Evolutionary conservation across 2,797 vertebrate genomes (phyloP), one percentile per base, ranked within the genome.

Genomic region (Hyperoplus lanceolatus): DNA sequence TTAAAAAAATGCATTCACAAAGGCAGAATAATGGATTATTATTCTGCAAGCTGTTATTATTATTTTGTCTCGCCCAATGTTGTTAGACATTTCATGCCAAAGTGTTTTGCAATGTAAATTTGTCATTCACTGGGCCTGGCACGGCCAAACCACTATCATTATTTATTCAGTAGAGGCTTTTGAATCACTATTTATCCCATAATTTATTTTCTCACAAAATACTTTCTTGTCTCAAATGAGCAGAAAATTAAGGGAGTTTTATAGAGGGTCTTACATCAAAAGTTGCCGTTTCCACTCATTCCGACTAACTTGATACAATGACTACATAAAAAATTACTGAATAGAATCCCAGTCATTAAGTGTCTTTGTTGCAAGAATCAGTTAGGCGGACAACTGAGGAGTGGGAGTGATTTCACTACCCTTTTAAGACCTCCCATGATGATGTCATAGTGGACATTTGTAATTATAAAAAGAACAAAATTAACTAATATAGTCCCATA

Each of bases 141-240:
- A 60, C 79, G 59, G 66, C 73, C 72, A 77, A 77, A 86, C n/a
- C 51, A 56, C 21, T 54, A 43, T n/a, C 46, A 78, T 85, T 66
- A 83, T 82, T 74, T 80, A 83, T 81, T 84, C 80, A 56, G 48
- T 1, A n/a, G 57, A 61, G 3, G 62, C 38, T 68, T 85, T 71
- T 79, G 57, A 49, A 59, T 65, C 57, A 51, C 42, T 59, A 69
- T 80, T 77, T 80, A 73, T 79, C 81, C 51, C 65, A 55, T 67
- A 6, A 75, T 84, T 74, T 75, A 11, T 50, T 69, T 55, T 72
- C 67, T 4, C 18, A 43, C 50, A 75, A 75, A 79, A 79, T 63
- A 58, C 57, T 80, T 80, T 77, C 63, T 59, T 39, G 1, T 73
- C 69, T 78, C 66, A 87, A 85, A 70, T 68, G 77, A 75, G 61